phyloP scores from a whole-genome alignment of 2,888 invertebrate genomes.

The Drosophila diplacantha region DNA sequence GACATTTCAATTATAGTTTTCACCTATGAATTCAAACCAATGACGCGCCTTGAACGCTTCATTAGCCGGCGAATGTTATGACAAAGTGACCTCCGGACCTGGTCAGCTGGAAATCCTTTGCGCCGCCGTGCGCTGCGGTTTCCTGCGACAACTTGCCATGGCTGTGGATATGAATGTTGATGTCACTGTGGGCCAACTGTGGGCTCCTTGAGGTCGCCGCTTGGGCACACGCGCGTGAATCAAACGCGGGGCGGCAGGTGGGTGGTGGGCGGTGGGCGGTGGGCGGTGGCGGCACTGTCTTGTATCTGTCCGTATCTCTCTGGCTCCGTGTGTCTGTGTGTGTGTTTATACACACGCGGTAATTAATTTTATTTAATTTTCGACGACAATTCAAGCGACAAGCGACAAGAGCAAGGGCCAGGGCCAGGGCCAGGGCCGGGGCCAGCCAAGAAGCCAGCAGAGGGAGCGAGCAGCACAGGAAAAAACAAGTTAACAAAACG shows the following conservation, averaged over 20 bases:
- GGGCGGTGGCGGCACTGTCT: slow-evolving; percentile 1
- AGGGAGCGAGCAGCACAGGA: slow-evolving; percentile 47
- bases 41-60: neutral
- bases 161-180: slow-evolving; percentile 20
- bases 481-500: slow-evolving; percentile 71
- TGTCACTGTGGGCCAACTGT: slow-evolving; percentile 35
- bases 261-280: slow-evolving; percentile 1
- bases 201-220: slow-evolving; percentile 30
- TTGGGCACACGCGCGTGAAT: slow-evolving; percentile 64
- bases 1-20: neutral
- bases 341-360: slow-evolving; percentile 58
- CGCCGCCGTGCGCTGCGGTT: slow-evolving; percentile 11
- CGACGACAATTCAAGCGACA: slow-evolving; percentile 68
- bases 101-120: slow-evolving; percentile 24
- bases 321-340: slow-evolving; percentile 2
- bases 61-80: slow-evolving; percentile 16
- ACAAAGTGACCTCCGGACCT: slow-evolving; percentile 21
- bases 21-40: neutral
- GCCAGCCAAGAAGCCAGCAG: slow-evolving; percentile 6
- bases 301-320: slow-evolving; percentile 6
- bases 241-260: slow-evolving; percentile 19
- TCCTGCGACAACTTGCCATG: slow-evolving; percentile 3
- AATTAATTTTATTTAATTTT: slow-evolving; percentile 72
- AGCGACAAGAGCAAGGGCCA: too few species aligned
- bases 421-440: slow-evolving; percentile 14